phyloP scores from a whole-genome alignment of 1,140 invertebrate species.

The Paraescarpia echinospica region DNA sequence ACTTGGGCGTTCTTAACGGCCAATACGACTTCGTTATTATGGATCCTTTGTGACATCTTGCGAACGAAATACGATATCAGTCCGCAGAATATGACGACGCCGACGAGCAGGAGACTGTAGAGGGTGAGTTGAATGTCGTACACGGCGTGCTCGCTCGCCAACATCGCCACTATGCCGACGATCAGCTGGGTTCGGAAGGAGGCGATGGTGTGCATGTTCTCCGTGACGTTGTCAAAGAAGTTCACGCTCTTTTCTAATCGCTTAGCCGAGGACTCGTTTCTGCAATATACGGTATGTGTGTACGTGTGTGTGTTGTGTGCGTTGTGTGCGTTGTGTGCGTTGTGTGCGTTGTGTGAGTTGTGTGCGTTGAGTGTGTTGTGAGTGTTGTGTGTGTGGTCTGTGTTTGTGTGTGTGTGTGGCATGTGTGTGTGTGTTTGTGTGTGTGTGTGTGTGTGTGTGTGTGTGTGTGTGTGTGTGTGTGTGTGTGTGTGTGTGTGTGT shows the following conservation, averaged over 20 bases:
- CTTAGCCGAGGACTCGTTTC: background rate
- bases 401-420: background rate
- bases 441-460: background rate
- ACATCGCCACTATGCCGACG: background rate
- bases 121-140: background rate
- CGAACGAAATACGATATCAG: background rate
- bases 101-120: background rate
- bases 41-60: background rate
- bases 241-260: background rate
- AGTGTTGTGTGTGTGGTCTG: background rate
- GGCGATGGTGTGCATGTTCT: background rate
- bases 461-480: background rate
- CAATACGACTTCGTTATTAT: background rate
- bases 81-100: background rate
- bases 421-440: background rate
- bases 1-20: too few relatives aligned
- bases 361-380: background rate
- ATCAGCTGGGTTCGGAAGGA: background rate
- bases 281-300: background rate
- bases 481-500: background rate
- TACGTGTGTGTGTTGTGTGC: background rate
- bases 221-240: background rate
- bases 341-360: background rate
- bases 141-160: background rate
- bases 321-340: background rate